Evolutionary conservation across 2,797 vertebrate genomes (phyloP), one percentile per base, ranked within the genome.

Genomic region (Xyrichtys novacula): DNA sequence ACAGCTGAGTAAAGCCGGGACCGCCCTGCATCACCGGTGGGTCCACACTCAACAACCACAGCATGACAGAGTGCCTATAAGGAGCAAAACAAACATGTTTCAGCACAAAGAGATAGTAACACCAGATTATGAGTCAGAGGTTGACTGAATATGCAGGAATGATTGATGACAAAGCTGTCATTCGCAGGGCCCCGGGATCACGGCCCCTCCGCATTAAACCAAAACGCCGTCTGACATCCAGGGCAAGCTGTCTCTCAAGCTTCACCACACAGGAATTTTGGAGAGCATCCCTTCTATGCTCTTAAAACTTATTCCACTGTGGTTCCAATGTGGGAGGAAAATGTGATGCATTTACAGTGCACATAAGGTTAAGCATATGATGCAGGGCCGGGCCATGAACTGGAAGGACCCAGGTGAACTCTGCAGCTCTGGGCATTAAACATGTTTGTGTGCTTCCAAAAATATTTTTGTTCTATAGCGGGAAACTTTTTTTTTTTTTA

Each of bases 101-200:
- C 73, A 80, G 86, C 85, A 84, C 81, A 78, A 85, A 74, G 65
- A 65, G 81, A 86, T 67, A 69, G 71, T 61, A 66, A 64, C 36
- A 53, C 62, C 59, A 82, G 79, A 88, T 84, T 76, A 78, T 29
- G 73, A 89, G 79, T 88, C 70, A 83, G 90, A 88, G 72, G 87
- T 91, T 91, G 81, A 85, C 86, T 83, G 80, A 87, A 77, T 19
- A 88, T 78, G 78, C 55, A 7, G 83, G 71, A 85, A 80, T 91
- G 87, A 93, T 90, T 85, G 85, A 92, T 91, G 88, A 87, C 72
- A 83, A 76, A 76, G 72, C 86, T 85, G 90, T 91, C 84, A 88
- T 65, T 34, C 3, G 58, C 49, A 76, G 84, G 84, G 84, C 77
- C 81, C 80, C 19, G 4, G 69, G 89, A 91, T 85, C 89, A 80